Conservation (phyloP, 2,888 invertebrate species). For the Cataglyphis altisquamis region DNA sequence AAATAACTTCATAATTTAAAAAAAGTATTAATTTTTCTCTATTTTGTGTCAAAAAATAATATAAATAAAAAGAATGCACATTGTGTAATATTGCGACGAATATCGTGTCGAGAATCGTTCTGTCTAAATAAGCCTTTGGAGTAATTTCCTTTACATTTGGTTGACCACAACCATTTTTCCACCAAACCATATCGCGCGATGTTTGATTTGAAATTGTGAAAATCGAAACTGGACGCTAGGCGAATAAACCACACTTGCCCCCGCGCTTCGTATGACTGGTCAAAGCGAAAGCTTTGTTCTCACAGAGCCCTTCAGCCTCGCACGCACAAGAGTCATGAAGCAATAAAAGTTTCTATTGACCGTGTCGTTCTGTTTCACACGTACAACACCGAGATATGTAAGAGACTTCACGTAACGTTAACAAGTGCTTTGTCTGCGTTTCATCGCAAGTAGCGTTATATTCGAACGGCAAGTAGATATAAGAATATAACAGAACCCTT, state of each 20-base stretch:
- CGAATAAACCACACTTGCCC: conserved; percentile 24
- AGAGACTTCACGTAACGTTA: conserved; percentile 22
- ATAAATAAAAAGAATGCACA: not conserved
- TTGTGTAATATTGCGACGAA: not conserved
- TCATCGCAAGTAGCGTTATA: not conserved
- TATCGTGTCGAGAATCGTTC: not conserved
- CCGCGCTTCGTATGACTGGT: conserved; percentile 8
- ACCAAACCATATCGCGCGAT: conserved; percentile 19
- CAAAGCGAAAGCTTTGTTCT: conserved; percentile 24
- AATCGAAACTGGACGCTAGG: not conserved
- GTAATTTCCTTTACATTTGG: not conserved
- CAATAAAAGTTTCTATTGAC: conserved; percentile 41
- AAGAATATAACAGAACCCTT: not conserved
- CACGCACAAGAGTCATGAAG: not conserved
- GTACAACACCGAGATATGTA: not conserved
- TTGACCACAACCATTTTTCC: not conserved
- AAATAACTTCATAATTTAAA: not conserved
- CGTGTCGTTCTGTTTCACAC: not conserved
- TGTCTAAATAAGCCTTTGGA: not conserved
- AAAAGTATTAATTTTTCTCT: not conserved
- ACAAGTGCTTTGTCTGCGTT: conserved; percentile 21
- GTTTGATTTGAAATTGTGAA: conserved; percentile 33
- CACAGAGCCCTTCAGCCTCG: conserved; percentile 11
- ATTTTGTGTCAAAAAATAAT: not conserved
- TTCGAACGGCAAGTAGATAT: not conserved